Base-by-base conservation (phyloP, 1,140 invertebrate species). In the Bombus picipes region DNA sequence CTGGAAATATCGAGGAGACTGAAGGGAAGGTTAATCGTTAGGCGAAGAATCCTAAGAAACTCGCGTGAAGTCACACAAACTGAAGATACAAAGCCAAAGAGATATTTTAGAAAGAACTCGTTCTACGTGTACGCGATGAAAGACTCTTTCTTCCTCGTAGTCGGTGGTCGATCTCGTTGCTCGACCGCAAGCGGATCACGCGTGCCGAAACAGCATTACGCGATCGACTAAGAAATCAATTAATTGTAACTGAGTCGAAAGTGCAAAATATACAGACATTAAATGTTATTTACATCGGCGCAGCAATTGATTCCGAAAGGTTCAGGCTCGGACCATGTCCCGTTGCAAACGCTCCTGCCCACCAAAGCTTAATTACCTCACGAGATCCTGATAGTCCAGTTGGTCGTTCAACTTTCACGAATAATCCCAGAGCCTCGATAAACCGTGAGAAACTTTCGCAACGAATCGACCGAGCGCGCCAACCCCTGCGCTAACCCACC, bases 251-350 rank as follows among this genome's bases (percentile, higher is more conserved):
- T 92, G 88, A 92, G 88, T 91, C 83, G 91, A 93, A 93, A 93
- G 91, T 93, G 93, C 92, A 93, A 93, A 92, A 92, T 93, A 93
- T 93, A 93, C 90, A 93, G 90, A 92, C 88, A 93, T 92, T 93
- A 89, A 93, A 93, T 92, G 93, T 93, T 92, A 91, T 91, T 91
- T 88, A 88, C 74, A 85, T 62, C 37, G 6, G 43, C 22, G 71
- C 28, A 62, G 62, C 39, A 22, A 10, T 85, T 85, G 15, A 85
- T 85, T 65, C n/a, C 37, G 34, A 66, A 53, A 83, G 22, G 43
- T 12, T 13, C 37, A 22, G 4, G 0, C 9, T 8, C 13, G 12
- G 9, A 6, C 68, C 15, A 28, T 22, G 6, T 10, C 6, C n/a
- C n/a, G 13, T 15, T 32, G 8, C 5, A 41, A 53, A 47, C 22